phyloP scores from a whole-genome alignment of 2,888 invertebrate species.

The Chorisops tibialis region DNA sequence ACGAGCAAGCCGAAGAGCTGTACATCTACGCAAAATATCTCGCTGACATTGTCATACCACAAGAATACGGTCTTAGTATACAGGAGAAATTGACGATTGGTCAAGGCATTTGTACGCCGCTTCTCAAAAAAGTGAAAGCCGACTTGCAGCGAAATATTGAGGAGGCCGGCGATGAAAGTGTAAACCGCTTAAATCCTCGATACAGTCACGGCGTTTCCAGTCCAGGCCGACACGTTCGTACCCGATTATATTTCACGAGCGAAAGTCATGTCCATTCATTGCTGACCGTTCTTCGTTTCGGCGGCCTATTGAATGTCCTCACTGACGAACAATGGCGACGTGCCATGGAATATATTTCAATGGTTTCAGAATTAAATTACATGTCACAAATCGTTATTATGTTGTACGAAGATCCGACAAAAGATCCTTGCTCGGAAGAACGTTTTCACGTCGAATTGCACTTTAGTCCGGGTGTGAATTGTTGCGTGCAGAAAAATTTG shows the following conservation, averaged over 20 bases:
- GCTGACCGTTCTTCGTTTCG: constrained; percentile 90
- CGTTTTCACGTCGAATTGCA: constrained; percentile 97
- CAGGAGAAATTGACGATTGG: constrained; percentile 96
- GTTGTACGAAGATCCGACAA: constrained; percentile 97
- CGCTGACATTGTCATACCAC: constrained; percentile 98
- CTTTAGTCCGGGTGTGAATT: constrained; percentile 97
- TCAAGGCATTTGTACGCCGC: constrained; percentile 94
- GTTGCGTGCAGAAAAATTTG: constrained; percentile 90
- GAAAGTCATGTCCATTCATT: constrained; percentile 99
- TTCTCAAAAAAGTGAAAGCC: constrained; percentile 90
- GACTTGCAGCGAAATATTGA: constrained; percentile 93
- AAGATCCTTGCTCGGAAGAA: constrained; percentile 86
- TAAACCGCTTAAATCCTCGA: constrained; percentile 93
- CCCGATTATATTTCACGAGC: constrained; percentile 98
- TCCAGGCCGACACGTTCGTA: constrained; percentile 95
- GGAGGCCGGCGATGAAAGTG: constrained; percentile 89
- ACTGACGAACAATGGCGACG: constrained; percentile 97
- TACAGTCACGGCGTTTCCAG: constrained; percentile 98
- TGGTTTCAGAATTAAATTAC: constrained; percentile 97
- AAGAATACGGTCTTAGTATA: constrained; percentile 95
- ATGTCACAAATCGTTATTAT: constrained; percentile 99
- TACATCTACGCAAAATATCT: constrained; percentile 95
- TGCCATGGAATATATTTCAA: constrained; percentile 97
- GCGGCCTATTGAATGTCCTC: constrained; percentile 79
- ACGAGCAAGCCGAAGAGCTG: constrained; percentile 85